Conservation (phyloP, 1,140 invertebrate genomes). For the Adoxophyes honmai region DNA sequence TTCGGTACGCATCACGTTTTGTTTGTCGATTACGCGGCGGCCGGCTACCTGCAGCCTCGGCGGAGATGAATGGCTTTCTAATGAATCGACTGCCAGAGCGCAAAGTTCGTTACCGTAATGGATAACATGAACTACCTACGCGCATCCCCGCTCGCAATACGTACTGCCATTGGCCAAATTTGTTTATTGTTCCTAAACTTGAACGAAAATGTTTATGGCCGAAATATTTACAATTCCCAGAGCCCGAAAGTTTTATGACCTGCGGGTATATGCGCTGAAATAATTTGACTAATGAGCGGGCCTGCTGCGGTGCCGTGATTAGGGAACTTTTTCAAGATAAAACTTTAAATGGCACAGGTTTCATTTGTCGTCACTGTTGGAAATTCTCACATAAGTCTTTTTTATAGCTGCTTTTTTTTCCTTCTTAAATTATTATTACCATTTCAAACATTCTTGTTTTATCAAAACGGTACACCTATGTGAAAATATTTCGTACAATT, state of each 20-base stretch:
- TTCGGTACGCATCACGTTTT: not conserved
- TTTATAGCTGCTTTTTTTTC: no score
- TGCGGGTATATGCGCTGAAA: conserved; percentile 13
- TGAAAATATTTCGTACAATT: no score
- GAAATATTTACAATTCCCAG: conserved; percentile 11
- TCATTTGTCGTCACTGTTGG: not conserved
- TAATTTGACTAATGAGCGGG: conserved; percentile 11
- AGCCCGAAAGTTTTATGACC: conserved; percentile 14
- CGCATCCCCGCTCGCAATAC: not conserved
- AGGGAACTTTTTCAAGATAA: conserved; percentile 7
- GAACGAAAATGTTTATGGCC: conserved; percentile 5
- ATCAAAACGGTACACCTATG: no score
- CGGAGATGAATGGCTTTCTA: conserved; percentile 28
- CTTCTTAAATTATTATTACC: no score
- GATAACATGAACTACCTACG: conserved; percentile 17
- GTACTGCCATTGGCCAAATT: not conserved
- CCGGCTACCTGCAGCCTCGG: conserved; percentile 11
- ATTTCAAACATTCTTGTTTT: no score
- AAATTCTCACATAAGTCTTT: no score
- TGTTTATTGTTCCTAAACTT: conserved; percentile 7
- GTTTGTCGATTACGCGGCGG: not conserved
- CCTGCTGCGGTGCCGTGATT: conserved; percentile 7
- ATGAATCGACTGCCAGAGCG: conserved; percentile 24
- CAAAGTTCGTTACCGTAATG: conserved; percentile 31
- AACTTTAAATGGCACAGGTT: conserved; percentile 5